Base-by-base conservation (phyloP, 2,797 vertebrate species). In the Schizopygopsis malacanthus region DNA sequence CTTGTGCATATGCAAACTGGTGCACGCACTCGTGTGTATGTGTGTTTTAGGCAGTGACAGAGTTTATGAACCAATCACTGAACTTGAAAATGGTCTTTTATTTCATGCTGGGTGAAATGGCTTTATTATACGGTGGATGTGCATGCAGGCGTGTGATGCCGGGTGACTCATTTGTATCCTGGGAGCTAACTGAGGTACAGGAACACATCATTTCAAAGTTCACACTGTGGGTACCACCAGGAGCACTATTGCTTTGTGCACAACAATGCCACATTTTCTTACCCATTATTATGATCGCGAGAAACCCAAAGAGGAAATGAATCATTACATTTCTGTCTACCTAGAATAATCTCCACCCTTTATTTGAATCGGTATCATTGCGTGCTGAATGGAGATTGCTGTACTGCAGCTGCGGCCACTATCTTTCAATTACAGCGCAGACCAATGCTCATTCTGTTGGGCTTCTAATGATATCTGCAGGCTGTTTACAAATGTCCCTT, bases 181-280 rank as follows among this genome's bases (percentile, higher is more conserved):
- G 89, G 89, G 86, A 88, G 90, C 88, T 90, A 78, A 87, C 91
- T 87, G 88, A 91, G 90, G 89, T 90, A 90, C 89, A 89, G 88
- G 89, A 91, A 91, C 88, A 90, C 91, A 90, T 91, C 84, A 91
- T 91, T 91, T 92, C 85, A 91, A 91, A 92, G 89, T 91, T 91
- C 89, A 91, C 86, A 90, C 89, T 85, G 83, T 86, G 85, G 89
- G 82, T 87, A 88, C 78, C 52, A 65, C 81, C 85, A 88, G 88
- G 80, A 80, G 86, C 86, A 87, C 88, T 81, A 50, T 85, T 85
- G 88, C 82, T 84, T 89, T 88, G 83, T 86, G 90, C 87, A 90
- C 90, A 88, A 85, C 87, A 82, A 86, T 85, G 77, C n/a, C 86
- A 87, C 88, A 54, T 89, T 85, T 83, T 82, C 80, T 89, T 84